Base-by-base conservation (phyloP, 2,113 vertebrate species). In the Microcebus tavaratra region DNA sequence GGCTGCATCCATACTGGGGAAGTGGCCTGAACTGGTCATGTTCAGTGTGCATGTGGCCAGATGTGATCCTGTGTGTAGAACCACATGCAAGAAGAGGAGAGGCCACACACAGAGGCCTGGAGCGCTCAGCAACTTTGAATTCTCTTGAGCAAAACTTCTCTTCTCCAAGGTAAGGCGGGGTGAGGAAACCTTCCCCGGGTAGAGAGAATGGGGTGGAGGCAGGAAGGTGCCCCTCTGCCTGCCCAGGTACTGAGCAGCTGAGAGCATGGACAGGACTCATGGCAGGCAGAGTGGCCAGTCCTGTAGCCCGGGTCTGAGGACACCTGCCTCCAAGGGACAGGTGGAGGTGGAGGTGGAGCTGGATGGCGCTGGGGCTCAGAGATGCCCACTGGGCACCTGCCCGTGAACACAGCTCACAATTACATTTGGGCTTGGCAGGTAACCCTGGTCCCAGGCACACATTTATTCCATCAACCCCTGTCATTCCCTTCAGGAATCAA, bases 341-440 rank as follows among this genome's bases (percentile, higher is more conserved):
- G 27, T 4, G 23, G 14, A 73, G 65, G 17, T 1, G 2, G 14
- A 42, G 65, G 21, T 1, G 2, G 14, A 42, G 0, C 3, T 1
- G 8, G 8, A 3, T 0, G 5, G 75, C 5, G 17, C 10, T 21
- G n/a, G 8, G 87, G 39, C 53, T 82, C 2, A 2, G 42, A 14
- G 59, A 27, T 1, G 20, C 11, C 8, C 0, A 2, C 8, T 27
- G 1, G 42, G 31, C 13, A 20, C 17, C 4, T 12, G 5, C 1
- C 0, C 36, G 2, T 8, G 0, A 2, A 11, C 55, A 55, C 1
- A 27, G 8, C 13, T 53, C 10, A 0, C 1, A 1, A 29, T 27
- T 6, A 5, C 6, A 59, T 0, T 13, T 10, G 42, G 25, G 25
- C 6, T 9, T 5, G 65, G n/a, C 12, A 5, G 23, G 6, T 2